Base-by-base conservation (phyloP, 1,140 invertebrate species). In the Pentalonia nigronervosa region DNA sequence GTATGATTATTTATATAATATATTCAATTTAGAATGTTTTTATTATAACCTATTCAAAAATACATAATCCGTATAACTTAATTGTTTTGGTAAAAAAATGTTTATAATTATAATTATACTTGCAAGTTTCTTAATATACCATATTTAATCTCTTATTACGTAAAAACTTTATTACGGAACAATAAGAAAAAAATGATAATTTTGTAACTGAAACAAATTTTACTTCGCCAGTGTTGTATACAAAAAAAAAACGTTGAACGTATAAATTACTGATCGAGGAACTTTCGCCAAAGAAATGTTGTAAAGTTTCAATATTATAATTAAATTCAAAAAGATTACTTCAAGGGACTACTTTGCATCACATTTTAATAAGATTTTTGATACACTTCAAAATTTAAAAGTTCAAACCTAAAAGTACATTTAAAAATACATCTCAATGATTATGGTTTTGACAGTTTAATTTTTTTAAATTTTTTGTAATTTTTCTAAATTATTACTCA, bases 211-310 rank as follows among this genome's bases (percentile, higher is more conserved):
- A 67, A 11, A 67, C 60, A 67, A 67, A 67, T 67, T 67, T 67
- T 3, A n/a, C 60, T 67, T 67, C 30, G 11, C 30, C 30, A 30
- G 60, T 67, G 34, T 81, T 83, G 76, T 23, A 83, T 36, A 20
- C 76, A 23, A 81, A 25, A 67, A 50, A 56, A 30, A 45, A 84
- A 45, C 83, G 2, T 25, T 23, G 23, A 41, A 25, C 34, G 36
- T 84, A 41, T 84, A 84, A 84, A 84, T 84, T 84, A 84, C 83
- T 41, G 83, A 84, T 84, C 83, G 23, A 41, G 83, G 34, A 84
- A 84, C 83, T 84, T 84, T 45, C 36, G 30, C 83, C 41, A 23
- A 41, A 25, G 83, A 41, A 41, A 25, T 41, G 83, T 84, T 84
- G 7, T 41, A 84, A 84, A 84, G 36, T 84, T 84, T 84, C 83